Evolutionary conservation across 2,113 vertebrate species (phyloP).

Genomic region (Microtus richardsoni): DNA sequence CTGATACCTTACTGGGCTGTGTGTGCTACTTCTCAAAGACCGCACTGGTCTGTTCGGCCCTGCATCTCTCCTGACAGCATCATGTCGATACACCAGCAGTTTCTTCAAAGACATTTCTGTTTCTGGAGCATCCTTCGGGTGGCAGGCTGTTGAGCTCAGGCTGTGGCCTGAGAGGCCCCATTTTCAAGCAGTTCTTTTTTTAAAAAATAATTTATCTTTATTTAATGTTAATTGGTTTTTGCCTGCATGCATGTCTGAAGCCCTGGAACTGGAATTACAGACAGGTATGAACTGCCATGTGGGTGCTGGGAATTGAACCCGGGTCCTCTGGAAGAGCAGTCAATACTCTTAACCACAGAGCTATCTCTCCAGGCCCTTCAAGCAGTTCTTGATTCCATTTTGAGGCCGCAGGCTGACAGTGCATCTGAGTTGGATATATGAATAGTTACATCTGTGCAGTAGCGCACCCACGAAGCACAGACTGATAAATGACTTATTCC

Average conservation of each 20-base stretch:
- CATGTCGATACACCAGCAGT: neutral
- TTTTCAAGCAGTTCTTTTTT: neutral
- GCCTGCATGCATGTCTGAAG: too few relatives aligned
- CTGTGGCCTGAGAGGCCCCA: neutral
- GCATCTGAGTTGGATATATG: neutral
- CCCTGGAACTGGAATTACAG: too few relatives aligned
- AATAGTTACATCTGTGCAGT: neutral
- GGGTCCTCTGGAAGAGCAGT: too few relatives aligned
- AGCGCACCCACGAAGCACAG: neutral
- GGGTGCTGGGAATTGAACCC: too few relatives aligned
- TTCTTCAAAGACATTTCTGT: slow-evolving; percentile 1
- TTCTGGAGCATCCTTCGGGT: neutral
- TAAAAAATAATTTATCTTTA: too few relatives aligned
- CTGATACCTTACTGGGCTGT: neutral
- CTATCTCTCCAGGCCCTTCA: too few relatives aligned
- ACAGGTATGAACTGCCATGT: too few relatives aligned
- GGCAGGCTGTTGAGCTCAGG: neutral
- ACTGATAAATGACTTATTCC: neutral
- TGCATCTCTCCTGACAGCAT: neutral
- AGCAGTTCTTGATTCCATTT: neutral
- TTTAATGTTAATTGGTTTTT: too few relatives aligned
- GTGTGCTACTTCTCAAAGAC: neutral
- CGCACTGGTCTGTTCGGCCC: neutral
- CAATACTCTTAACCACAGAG: too few relatives aligned
- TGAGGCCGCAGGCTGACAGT: neutral